Evolutionary conservation across 2,888 invertebrate species (phyloP), one percentile per base, ranked within the genome.

Genomic region (Drosophila anomalata): DNA sequence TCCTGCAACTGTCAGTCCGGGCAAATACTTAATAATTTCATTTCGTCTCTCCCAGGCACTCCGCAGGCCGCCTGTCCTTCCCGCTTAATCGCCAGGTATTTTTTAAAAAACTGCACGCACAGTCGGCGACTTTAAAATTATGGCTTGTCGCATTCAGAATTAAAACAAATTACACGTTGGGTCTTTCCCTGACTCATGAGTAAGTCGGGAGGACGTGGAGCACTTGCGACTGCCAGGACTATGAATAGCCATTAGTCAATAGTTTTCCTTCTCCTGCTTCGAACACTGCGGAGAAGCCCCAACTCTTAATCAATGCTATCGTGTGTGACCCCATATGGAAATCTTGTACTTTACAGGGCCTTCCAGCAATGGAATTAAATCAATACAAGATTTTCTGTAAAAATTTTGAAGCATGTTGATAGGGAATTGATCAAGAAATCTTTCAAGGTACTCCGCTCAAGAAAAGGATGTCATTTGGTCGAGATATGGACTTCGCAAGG

Each of bases 201-300:
- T 31, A 33, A 24, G 39, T 47, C 17, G 48, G 48, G 20, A 31
- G 60, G 59, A 29, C 31, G 29, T 29, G 72, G 51, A 58, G 54
- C 87, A 82, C 81, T 68, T 87, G 87, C 87, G 79, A 81, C 87
- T 78, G 79, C 81, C 78, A 81, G 73, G 61, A 77, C 87, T 84
- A 78, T 81, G 75, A 77, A 59, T 75, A 81, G 73, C 77, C 81
- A 78, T 77, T 83, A 87, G 73, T 77, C 81, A 78, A 75, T 83
- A 87, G 80, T 70, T 57, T 71, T 44, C 60, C 53, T 31, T 41
- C 20, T 14, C 48, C 50, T 42, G 69, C 39, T 46, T 31, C n/a
- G 46, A 31, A 39, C 22, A 22, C 22, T 22, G 22, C 4, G 20
- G 24, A 11, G 26, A 31, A 60, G 50, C 41, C 54, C 46, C 26